These are phyloP conservation scores for Yponomeuta malinellus DNA, from an alignment of 2,888 invertebrate genomes.

Conservation along the genomic window DNA sequence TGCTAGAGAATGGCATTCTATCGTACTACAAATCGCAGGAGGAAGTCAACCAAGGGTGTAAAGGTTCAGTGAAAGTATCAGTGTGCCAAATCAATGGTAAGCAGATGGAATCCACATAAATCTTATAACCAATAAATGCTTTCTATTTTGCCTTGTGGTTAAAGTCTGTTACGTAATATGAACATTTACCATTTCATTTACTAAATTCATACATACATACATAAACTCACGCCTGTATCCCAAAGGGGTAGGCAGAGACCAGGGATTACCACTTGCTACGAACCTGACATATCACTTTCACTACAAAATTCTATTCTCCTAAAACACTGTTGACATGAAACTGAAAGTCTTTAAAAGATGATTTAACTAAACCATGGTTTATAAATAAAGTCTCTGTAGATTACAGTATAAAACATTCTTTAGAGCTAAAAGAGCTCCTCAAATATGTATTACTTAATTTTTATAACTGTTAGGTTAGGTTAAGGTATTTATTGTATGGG, in stretches of 20 bases:
- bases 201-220: neutral
- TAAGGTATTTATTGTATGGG: too few species aligned
- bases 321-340: neutral
- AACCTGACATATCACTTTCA: too few species aligned
- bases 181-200: neutral
- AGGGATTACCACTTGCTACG: too few species aligned
- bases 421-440: too few species aligned
- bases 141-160: neutral
- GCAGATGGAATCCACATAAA: slow-evolving; percentile 21
- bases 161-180: neutral
- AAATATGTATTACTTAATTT: too few species aligned
- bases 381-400: too few species aligned
- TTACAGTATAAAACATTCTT: too few species aligned
- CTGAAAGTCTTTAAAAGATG: neutral
- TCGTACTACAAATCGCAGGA: slow-evolving; percentile 90
- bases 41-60: slow-evolving; percentile 88
- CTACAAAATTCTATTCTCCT: too few species aligned
- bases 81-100: slow-evolving; percentile 89
- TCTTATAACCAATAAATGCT: neutral
- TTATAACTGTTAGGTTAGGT: too few species aligned
- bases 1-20: slow-evolving; percentile 85
- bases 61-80: slow-evolving; percentile 87
- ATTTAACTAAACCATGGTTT: too few species aligned
- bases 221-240: too few species aligned
- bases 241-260: too few species aligned